Base-by-base conservation (phyloP, 1,140 invertebrate species). In the Chironomus tepperi region DNA sequence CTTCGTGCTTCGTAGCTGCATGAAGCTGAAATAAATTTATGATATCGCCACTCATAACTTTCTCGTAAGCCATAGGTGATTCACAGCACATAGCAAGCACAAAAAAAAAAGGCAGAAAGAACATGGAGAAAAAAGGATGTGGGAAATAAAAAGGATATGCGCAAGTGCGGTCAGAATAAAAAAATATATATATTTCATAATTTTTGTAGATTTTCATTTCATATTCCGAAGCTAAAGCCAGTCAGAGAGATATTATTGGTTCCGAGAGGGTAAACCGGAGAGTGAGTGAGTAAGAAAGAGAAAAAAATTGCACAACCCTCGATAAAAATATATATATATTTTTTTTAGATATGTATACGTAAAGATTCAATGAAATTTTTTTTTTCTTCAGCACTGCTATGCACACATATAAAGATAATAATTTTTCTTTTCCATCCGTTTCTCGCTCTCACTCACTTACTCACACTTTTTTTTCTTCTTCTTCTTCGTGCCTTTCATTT, bases 171-270 rank as follows among this genome's bases (percentile, higher is more conserved):
- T 70, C 65, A 70, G 19, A 18, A 21, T n/a, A 70, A 67, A 70
- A 57, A 57, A 15, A 57, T 34, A 34, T 57, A 70, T 70, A 70
- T 70, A 70, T 70, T 70, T 70, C 65, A 70, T 70, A 70, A 70
- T 70, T 70, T 21, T 21, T 70, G 19, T 70, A 70, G 19, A 70
- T 19, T 70, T 21, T 70, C 65, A 70, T 70, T 21, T 70, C 65
- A 70, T 70, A 70, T 70, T 70, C 19, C 47, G 47, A 15, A 57
- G 47, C 47, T 12, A 57, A 57, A 57, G 43, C 9, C 18, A 67
- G 64, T 18, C 12, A 19, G 65, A 21, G 19, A 21, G 65, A 70
- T 70, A 70, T 70, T 70, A 70, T 70, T 70, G 65, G 65, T 70
- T 70, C 16, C 7, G 47, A 57, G 47, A 5, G 12, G 8, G 24